phyloP scores from a whole-genome alignment of 1,140 invertebrate genomes.

The Drosophila repletoides region DNA sequence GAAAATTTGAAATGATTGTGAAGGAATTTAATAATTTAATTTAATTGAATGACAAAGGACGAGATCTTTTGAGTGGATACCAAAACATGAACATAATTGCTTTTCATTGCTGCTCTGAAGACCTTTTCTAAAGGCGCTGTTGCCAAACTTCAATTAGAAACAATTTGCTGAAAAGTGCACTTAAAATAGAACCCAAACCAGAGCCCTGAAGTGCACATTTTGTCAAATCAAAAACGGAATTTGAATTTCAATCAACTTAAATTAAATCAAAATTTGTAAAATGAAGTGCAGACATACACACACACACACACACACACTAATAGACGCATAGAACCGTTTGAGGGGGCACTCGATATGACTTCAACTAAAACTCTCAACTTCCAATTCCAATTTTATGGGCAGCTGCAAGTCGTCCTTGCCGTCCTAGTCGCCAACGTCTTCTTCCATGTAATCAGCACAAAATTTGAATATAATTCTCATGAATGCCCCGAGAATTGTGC shows the following conservation, averaged over 20 bases:
- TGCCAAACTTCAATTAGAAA: constrained; percentile 67
- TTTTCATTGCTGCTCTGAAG: constrained; percentile 1
- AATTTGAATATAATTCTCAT: constrained; percentile 73
- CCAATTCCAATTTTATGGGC: constrained; percentile 34
- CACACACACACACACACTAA: not conserved
- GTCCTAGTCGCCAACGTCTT: constrained; percentile 1
- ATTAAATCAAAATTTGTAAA: constrained; percentile 76
- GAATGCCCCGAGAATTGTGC: constrained; percentile 48
- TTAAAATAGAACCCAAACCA: constrained; percentile 23
- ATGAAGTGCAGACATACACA: constrained; percentile 47
- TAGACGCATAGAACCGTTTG: not conserved
- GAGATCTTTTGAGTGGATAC: too few relatives aligned
- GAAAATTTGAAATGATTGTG: too few relatives aligned
- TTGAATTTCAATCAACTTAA: constrained; percentile 73
- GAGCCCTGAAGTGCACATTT: constrained; percentile 41
- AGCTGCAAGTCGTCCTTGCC: constrained; percentile 20
- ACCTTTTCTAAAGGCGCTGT: constrained; percentile 18
- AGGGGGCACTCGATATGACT: constrained; percentile 27
- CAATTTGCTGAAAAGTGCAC: constrained; percentile 62
- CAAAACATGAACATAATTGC: constrained; percentile 9
- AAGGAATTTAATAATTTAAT: too few relatives aligned
- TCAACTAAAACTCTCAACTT: constrained; percentile 31
- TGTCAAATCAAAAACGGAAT: constrained; percentile 70
- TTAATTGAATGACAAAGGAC: too few relatives aligned
- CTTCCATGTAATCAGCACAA: constrained; percentile 48